phyloP scores from a whole-genome alignment of 2,888 invertebrate genomes.

The Periphyllus acericola region DNA sequence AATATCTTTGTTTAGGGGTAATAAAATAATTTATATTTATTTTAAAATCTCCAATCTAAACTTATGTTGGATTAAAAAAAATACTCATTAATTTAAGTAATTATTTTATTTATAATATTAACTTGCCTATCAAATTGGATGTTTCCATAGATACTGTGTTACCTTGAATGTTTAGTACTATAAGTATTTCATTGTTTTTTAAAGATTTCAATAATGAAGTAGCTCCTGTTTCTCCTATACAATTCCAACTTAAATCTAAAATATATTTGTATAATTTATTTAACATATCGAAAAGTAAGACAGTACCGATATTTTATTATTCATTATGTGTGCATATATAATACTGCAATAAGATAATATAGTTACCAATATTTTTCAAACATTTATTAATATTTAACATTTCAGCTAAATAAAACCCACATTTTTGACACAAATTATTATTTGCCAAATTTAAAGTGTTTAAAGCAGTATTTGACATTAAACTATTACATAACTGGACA shows the following conservation, averaged over 20 bases:
- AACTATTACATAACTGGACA: constrained; percentile 19
- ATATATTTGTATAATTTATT: neutral
- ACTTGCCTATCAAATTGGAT: constrained; percentile 2
- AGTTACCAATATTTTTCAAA: constrained; percentile 48
- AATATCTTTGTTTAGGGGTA: too few relatives aligned
- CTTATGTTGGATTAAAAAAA: neutral
- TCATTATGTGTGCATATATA: neutral
- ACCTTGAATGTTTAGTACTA: constrained; percentile 28
- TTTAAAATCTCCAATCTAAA: neutral
- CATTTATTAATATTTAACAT: constrained; percentile 13
- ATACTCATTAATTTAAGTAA: neutral
- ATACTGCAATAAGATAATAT: neutral
- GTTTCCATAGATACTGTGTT: constrained; percentile 6
- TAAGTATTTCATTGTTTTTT: constrained; percentile 22
- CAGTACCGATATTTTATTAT: too few relatives aligned
- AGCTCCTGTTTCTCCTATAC: constrained; percentile 29
- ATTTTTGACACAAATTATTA: constrained; percentile 27
- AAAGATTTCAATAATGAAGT: constrained; percentile 32
- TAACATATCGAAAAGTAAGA: neutral
- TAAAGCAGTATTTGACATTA: constrained; percentile 22
- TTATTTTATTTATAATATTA: neutral
- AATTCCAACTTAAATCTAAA: constrained; percentile 56
- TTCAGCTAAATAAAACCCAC: constrained; percentile 32
- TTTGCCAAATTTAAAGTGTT: constrained; percentile 30
- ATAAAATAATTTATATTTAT: too few relatives aligned